Evolutionary conservation across 2,113 vertebrate species (phyloP), one percentile per base, ranked within the genome.

Genomic region (Malurus elegans): DNA sequence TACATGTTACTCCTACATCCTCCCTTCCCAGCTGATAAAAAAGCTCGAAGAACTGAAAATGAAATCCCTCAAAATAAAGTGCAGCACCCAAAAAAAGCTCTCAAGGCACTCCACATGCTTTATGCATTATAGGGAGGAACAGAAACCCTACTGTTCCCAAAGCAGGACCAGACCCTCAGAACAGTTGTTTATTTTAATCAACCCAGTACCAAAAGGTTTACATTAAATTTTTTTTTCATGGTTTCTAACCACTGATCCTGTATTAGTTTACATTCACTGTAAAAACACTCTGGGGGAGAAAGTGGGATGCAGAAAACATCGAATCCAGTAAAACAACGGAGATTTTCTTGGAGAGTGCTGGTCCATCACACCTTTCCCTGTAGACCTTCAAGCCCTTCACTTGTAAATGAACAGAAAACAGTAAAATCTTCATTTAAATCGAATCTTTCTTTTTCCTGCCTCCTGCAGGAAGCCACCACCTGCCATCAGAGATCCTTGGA

Each of bases 61-160:
- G 0, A 73, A 90, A 80, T 36, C 80, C 36, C 79, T 60, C 50
- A 50, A 23, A 84, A 74, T 53, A 32, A 65, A 78, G 76, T 12
- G 10, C 54, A 88, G 34, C 47, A 45, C 75, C 65, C 53, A 64
- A 44, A 80, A 78, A 72, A 69, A 88, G 40, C 74, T 92, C 66
- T 45, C 25, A 12, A 62, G 50, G 72, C 85, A 69, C 45, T 78
- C 65, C 81, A 76, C 80, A 64, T 75, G 80, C 75, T 79, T 81
- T 65, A 15, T 66, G 48, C 61, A 84, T 64, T 86, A 66, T 2
- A 29, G 28, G 56, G 65, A 89, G 56, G 83, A 92, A 80, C 86
- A 95, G 80, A 86, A 96, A 91, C 34, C 75, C 88, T 14, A 47
- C 80, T 89, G 89, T 86, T 96, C 76, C 6, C 84, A 86, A 62